Base-by-base conservation (phyloP, 2,113 vertebrate species). In the Melanerpes formicivorus region DNA sequence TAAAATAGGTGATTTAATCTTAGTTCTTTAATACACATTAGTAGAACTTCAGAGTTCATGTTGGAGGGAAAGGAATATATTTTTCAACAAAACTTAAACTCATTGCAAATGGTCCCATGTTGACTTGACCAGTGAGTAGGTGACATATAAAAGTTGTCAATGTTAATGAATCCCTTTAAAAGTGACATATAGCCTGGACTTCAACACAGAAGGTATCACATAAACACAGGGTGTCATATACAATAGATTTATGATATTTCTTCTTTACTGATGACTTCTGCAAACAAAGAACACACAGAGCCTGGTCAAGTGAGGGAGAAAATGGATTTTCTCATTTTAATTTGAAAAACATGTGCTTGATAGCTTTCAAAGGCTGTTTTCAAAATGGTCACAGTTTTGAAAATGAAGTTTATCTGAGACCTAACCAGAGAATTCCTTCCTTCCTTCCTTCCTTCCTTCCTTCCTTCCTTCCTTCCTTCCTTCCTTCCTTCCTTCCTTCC, bases 151-250 rank as follows among this genome's bases (percentile, higher is more conserved):
- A 78, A 66, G 16, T 18, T 90, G 34, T 80, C 84, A 63, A 71
- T 63, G 87, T 87, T 87, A 87, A 91, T 74, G 14, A 80, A 63
- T 64, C 14, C 14, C 14, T 87, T 90, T 87, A 54, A 82, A 90
- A 76, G 9, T 19, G 13, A 34, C 54, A 26, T 32, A 40, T 55
- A 76, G n/a, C 15, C 50, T 84, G 29, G 50, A 65, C 29, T 73
- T 55, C 79, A 73, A 30, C 29, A 89, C 23, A 52, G 58, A 67
- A 58, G 67, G 10, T 37, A 10, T 37, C 3, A 37, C 8, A 37
- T 9, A 37, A 95, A 58, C 23, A 92, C 55, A 52, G 10, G 3
- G 5, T 73, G 80, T 65, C 25, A 59, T n/a, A 25, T 23, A 59
- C 84, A 73, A 69, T n/a, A 76, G 40, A 2, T 37, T 58, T 52